These are phyloP conservation scores for Drosophila quinaria DNA, from an alignment of 2,888 invertebrate species.

Conservation along the genomic window DNA sequence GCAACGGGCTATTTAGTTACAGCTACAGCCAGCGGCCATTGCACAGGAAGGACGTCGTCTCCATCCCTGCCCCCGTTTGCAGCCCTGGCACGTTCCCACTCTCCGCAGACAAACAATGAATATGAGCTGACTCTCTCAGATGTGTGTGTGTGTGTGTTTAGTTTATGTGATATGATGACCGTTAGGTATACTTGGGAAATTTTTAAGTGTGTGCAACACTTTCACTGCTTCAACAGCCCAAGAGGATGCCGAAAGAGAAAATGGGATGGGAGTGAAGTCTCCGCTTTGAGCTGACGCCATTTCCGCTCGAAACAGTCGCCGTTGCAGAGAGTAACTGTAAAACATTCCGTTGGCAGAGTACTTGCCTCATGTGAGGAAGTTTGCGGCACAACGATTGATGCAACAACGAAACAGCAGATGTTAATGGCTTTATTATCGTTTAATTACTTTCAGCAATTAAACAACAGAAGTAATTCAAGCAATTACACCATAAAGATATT, in stretches of 20 bases:
- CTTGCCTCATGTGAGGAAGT: neutral
- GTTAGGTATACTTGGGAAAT: conserved; percentile 77
- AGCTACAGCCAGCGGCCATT: conserved; percentile 60
- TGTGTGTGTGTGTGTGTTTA: conserved; percentile 7
- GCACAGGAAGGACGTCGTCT: conserved; percentile 62
- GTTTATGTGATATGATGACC: conserved; percentile 69
- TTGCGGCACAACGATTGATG: conserved; percentile 1
- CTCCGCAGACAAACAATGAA: conserved; percentile 59
- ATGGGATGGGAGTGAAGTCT: neutral
- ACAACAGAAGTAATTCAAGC: conserved; percentile 6
- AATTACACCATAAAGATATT: conserved; percentile 6
- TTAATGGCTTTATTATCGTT: conserved; percentile 10
- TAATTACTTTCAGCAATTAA: conserved; percentile 21
- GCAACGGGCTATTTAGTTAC: conserved; percentile 65
- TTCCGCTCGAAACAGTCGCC: conserved; percentile 38
- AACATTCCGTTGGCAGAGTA: neutral
- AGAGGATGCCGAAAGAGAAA: conserved; percentile 15
- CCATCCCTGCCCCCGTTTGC: conserved; percentile 2
- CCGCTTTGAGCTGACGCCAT: conserved; percentile 27
- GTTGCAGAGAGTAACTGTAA: conserved; percentile 20
- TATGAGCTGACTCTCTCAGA: conserved; percentile 27
- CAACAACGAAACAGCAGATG: neutral
- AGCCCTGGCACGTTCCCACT: conserved; percentile 1
- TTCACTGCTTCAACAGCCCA: conserved; percentile 44
- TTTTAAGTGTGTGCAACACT: conserved; percentile 73